phyloP scores from a whole-genome alignment of 2,888 invertebrate genomes.

The Auanema sp. region DNA sequence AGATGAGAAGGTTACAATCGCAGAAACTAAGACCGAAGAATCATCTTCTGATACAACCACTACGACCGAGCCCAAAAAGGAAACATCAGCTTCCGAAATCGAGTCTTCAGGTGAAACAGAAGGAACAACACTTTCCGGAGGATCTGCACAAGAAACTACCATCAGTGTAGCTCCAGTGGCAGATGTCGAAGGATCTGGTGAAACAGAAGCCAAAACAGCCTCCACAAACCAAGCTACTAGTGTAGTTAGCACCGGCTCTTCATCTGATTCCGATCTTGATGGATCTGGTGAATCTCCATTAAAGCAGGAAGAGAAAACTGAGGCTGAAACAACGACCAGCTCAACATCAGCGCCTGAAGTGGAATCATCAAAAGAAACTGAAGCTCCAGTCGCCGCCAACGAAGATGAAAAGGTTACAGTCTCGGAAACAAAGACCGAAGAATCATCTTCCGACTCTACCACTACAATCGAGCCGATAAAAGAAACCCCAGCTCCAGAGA shows the following conservation, averaged over 20 bases:
- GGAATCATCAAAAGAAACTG: constrained; percentile 2
- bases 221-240: constrained; percentile 4
- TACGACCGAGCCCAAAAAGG: constrained; percentile 11
- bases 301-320: constrained; percentile 7
- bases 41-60: constrained; percentile 5
- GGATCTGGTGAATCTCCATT: constrained; percentile 9
- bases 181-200: too few species aligned
- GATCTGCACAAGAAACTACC: constrained; percentile 7
- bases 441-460: constrained; percentile 9
- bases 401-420: constrained; percentile 20
- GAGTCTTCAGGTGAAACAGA: constrained; percentile 15
- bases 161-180: too few species aligned
- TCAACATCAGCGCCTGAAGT: neutral
- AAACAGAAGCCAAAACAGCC: neutral
- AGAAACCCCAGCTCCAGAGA: neutral
- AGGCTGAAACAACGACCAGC: constrained; percentile 1
- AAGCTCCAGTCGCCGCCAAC: constrained; percentile 19
- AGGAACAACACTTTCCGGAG: constrained; percentile 12
- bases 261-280: neutral
- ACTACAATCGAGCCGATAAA: neutral
- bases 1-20: neutral
- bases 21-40: neutral
- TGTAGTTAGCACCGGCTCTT: neutral
- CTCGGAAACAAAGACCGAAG: too few species aligned
- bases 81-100: constrained; percentile 17